Base-by-base conservation (phyloP, 1,140 invertebrate species). In the Cephus cinctus region DNA sequence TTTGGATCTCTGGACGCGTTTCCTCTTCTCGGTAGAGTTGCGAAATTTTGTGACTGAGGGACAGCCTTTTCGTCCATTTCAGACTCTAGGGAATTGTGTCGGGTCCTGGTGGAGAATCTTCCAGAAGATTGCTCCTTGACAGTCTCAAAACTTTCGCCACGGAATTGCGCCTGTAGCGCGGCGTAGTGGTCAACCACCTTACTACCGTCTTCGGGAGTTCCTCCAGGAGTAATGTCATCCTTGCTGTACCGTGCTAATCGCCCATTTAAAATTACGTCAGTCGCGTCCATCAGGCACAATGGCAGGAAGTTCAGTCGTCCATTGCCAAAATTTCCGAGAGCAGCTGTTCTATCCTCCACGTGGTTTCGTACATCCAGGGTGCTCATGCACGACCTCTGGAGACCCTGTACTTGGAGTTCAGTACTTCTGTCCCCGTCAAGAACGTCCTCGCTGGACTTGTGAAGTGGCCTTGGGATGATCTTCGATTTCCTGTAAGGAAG, bases 381-480 rank as follows among this genome's bases (percentile, higher is more conserved):
- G 43, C 57, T 65, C 11, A 50, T 34, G 42, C 53, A 68, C 0
- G 52, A 43, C 32, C 65, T 58, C 11, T 50, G 50, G 14, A 64
- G 8, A 6, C 9, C 14, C 5, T 15, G 0, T 31, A 30, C 21
- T 8, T 36, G 14, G 34, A 36, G 27, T 49, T 34, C 27, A 20
- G n/a, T 5, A 11, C 6, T 39, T 20, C 58, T 64, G 14, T 65
- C 58, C n/a, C 56, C 53, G 8, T 69, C 65, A 19, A 71, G 56
- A 0, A 71, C 63, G 18, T 71, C 67, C 35, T 69, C 67, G 51
- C 59, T 70, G 5, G 67, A 70, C 30, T 71, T 71, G 52, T 70
- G 65, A 38, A 69, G 46, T 27, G 66, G 48, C 32, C 55, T 65
- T 9, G 59, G 47, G 8, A 46, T 19, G 2, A 44, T 43, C 45